Evolutionary conservation across 2,797 vertebrate species (phyloP).

Genomic region (Ctenopoma kingsleyae): DNA sequence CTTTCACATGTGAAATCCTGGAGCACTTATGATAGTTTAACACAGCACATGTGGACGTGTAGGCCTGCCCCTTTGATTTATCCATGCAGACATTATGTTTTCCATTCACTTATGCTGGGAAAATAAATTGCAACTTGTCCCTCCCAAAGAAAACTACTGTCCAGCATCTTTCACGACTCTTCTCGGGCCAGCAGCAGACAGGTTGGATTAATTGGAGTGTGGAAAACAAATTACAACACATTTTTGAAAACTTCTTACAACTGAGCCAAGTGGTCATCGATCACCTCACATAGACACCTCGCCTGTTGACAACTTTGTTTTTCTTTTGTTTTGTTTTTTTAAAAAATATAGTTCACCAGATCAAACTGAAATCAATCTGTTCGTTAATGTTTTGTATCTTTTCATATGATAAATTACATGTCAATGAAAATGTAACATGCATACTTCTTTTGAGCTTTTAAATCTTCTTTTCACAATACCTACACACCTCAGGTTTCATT

Average conservation of each 20-base stretch:
- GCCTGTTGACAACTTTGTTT: conserved; percentile 30
- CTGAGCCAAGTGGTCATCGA: conserved; percentile 50
- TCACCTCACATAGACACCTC: conserved; percentile 34
- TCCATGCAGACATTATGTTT: conserved; percentile 30
- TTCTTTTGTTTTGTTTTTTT: conserved; percentile 13
- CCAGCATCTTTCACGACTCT: conserved; percentile 45
- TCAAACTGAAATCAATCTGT: conserved; percentile 37
- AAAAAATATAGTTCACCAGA: conserved; percentile 21
- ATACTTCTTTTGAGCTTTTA: conserved; percentile 22
- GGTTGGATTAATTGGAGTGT: conserved; percentile 49
- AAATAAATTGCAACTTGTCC: conserved; percentile 48
- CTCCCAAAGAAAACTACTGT: conserved; percentile 42
- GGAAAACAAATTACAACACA: conserved; percentile 59
- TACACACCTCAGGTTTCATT: conserved; percentile 38
- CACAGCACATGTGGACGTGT: conserved; percentile 38
- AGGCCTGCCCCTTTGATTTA: conserved; percentile 30
- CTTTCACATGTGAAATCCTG: conserved; percentile 52
- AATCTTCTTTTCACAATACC: background rate
- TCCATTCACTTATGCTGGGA: conserved; percentile 34
- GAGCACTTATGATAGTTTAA: conserved; percentile 42
- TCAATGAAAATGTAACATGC: conserved; percentile 29
- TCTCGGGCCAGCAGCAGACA: conserved; percentile 46
- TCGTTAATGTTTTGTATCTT: conserved; percentile 11
- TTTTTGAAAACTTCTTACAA: conserved; percentile 31
- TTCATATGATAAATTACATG: conserved; percentile 49